Evolutionary conservation across 1,140 invertebrate species (phyloP), one percentile per base, ranked within the genome.

Genomic region (Catajapyx aquilonaris): DNA sequence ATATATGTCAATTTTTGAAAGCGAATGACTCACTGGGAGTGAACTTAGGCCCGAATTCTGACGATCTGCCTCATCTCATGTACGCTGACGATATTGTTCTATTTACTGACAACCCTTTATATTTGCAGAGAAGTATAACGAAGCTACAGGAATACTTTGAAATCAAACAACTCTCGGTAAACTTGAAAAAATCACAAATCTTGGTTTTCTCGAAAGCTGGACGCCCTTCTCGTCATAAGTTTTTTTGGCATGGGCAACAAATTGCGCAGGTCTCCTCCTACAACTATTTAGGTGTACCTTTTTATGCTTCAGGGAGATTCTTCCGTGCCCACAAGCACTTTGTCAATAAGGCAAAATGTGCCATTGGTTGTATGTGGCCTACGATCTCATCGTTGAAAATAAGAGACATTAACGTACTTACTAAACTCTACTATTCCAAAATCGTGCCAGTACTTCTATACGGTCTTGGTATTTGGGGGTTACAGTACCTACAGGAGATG

Each of bases 1-100:
- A 20, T 10, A 41, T 2, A n/a, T 23, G 9, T 15, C 20, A 1
- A 18, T 15, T n/a, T n/a, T n/a, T n/a, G n/a, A n/a, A n/a, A n/a
- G n/a, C n/a, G n/a, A n/a, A n/a, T n/a, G n/a, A n/a, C n/a, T n/a
- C n/a, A n/a, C n/a, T 20, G 18, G 21, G 17, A 37, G 20, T 16
- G 20, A 16, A 15, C 13, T n/a, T 42, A 2, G 33, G 3, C 1
- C 31, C 37, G 9, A 17, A 32, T 4, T 2, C 19, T 9, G 3
- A 35, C 0, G 16, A n/a, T 10, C 11, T 42, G 2, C 32, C 39
- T 37, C 18, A 35, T 0, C 30, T 44, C 3, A 13, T 44, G 1
- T 44, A 39, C 33, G 37, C 35, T n/a, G 42, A 44, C 21, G 42
- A 44, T n/a, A 34, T 44, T 5, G 20, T 34, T 7, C 1, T 40